Evolutionary conservation across 1,140 invertebrate genomes (phyloP).

Genomic region (Heliothis virescens): DNA sequence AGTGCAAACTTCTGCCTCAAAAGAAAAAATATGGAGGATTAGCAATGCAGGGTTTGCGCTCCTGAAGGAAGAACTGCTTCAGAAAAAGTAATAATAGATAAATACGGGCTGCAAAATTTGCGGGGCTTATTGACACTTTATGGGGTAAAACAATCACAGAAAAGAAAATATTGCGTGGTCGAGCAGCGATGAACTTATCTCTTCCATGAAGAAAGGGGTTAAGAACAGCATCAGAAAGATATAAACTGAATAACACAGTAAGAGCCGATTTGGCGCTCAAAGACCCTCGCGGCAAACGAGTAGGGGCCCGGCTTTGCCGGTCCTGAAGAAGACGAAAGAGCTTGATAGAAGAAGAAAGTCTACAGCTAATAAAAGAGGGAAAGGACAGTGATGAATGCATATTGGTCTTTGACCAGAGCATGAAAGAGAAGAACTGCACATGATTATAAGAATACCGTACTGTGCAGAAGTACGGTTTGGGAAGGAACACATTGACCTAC

Average conservation of each 20-base stretch:
- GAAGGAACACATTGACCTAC: background rate
- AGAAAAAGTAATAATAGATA: no score
- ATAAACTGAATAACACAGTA: slow-evolving; percentile 46
- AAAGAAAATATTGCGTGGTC: slow-evolving; percentile 45
- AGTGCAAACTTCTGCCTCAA: no score
- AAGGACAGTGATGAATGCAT: slow-evolving; percentile 36
- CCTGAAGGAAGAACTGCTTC: no score
- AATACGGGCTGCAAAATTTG: no score
- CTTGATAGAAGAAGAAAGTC: no score
- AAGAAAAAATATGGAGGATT: no score
- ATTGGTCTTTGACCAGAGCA: background rate
- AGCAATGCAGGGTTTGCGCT: no score
- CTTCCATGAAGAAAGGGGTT: slow-evolving; percentile 47
- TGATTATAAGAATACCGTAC: background rate
- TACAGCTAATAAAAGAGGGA: slow-evolving; percentile 40
- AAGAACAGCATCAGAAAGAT: slow-evolving; percentile 50
- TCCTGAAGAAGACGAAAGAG: background rate
- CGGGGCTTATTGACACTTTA: no score
- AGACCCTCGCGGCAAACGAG: background rate
- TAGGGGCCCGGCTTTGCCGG: background rate
- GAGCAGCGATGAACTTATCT: slow-evolving; percentile 30
- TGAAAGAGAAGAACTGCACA: slow-evolving; percentile 55
- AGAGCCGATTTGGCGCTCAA: slow-evolving; percentile 1
- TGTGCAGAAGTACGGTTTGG: background rate
- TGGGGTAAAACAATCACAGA: no score